These are phyloP conservation scores for Reinhardtius hippoglossoides DNA, from an alignment of 2,113 vertebrate species.

Conservation along the genomic window DNA sequence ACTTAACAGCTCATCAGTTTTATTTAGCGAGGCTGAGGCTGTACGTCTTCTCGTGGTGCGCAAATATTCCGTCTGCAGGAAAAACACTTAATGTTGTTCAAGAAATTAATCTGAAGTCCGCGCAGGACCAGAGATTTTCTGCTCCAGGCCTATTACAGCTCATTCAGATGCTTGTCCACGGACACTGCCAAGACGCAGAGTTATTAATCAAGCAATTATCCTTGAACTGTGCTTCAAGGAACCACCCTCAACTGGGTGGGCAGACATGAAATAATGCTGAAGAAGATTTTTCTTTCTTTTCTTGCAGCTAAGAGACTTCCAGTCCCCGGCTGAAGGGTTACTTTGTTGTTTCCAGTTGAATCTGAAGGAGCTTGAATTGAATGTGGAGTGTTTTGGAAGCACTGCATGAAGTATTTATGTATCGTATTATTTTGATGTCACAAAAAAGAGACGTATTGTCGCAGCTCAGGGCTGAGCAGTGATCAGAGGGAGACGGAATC, in stretches of 20 bases:
- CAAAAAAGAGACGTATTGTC: slow-evolving; percentile 15
- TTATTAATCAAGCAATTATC: slow-evolving; percentile 71
- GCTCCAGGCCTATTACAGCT: slow-evolving; percentile 47
- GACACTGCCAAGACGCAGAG: slow-evolving; percentile 57
- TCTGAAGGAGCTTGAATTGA: slow-evolving; percentile 35
- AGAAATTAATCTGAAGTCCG: slow-evolving; percentile 47
- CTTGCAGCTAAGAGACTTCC: background rate
- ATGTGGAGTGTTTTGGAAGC: slow-evolving; percentile 38
- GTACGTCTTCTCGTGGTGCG: slow-evolving; percentile 21
- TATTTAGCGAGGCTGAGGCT: slow-evolving; percentile 27
- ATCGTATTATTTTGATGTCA: slow-evolving; percentile 36
- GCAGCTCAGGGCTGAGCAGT: slow-evolving; percentile 25
- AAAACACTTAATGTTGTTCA: slow-evolving; percentile 46
- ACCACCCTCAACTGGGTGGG: slow-evolving; percentile 30
- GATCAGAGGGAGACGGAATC: slow-evolving; percentile 10
- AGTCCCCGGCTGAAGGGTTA: slow-evolving; percentile 7
- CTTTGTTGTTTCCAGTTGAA: slow-evolving; percentile 25
- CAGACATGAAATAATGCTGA: slow-evolving; percentile 9
- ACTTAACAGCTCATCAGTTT: slow-evolving; percentile 63
- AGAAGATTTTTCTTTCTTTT: slow-evolving; percentile 15
- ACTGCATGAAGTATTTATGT: slow-evolving; percentile 51
- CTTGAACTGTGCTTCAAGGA: slow-evolving; percentile 46
- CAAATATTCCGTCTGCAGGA: slow-evolving; percentile 50
- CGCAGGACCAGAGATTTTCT: slow-evolving; percentile 9
- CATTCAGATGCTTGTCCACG: slow-evolving; percentile 53